Conservation (phyloP, 2,113 vertebrate species). For the Petrocephalus microphthalmus region DNA sequence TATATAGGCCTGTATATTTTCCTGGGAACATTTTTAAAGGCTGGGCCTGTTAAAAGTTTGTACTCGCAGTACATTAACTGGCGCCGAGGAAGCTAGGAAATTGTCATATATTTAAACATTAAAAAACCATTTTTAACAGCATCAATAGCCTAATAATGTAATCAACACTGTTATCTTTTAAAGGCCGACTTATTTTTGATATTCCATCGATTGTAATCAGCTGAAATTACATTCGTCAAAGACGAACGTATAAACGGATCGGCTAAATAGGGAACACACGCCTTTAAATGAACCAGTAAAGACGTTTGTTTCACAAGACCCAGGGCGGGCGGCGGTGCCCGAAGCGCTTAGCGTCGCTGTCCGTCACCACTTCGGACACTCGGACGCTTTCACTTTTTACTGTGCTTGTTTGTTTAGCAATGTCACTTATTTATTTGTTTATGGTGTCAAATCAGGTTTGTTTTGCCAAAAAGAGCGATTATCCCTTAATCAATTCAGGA, state of each 20-base stretch:
- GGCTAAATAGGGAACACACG: background rate
- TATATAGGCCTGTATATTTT: background rate
- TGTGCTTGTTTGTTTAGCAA: background rate
- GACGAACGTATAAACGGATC: background rate
- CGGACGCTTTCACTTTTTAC: background rate
- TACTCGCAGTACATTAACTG: background rate
- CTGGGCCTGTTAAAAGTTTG: background rate
- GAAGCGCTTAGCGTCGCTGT: background rate
- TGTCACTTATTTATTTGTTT: background rate
- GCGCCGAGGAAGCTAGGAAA: background rate
- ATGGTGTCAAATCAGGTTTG: background rate
- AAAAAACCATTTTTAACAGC: background rate
- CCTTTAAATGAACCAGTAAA: background rate
- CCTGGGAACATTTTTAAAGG: background rate
- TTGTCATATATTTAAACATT: background rate
- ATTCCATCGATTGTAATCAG: background rate
- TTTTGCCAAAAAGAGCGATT: background rate
- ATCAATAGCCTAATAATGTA: background rate
- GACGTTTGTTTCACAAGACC: background rate
- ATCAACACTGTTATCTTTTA: background rate
- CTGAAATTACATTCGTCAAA: background rate
- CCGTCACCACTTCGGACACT: background rate
- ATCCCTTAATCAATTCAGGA: background rate
- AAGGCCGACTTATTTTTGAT: background rate
- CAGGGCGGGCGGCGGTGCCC: background rate